Conservation (phyloP, 2,113 vertebrate species). For the Pelobates fuscus region DNA sequence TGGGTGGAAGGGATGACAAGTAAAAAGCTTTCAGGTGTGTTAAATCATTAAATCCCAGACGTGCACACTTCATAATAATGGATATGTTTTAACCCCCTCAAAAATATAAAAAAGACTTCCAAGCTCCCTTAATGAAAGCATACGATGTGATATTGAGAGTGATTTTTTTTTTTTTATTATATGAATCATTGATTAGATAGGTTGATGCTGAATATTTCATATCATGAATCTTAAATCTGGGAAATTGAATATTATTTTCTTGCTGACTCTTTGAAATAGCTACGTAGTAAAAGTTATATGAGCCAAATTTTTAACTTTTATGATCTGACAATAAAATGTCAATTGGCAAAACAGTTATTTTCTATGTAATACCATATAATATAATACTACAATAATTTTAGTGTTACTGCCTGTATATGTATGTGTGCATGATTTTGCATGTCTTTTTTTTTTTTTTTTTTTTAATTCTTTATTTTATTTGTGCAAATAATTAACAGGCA, state of each 20-base stretch:
- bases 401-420: too few relatives aligned
- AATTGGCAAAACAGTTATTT: neutral
- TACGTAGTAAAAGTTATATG: neutral
- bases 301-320: too few relatives aligned
- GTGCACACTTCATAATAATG: neutral
- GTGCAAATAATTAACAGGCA: too few relatives aligned
- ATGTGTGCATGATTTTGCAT: too few relatives aligned
- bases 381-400: too few relatives aligned
- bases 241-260: slow-evolving; percentile 1
- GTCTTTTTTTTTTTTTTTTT: too few relatives aligned
- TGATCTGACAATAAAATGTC: neutral
- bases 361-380: neutral
- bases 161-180: neutral
- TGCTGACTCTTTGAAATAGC: neutral
- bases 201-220: slow-evolving; percentile 17
- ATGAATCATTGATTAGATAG: slow-evolving; percentile 6
- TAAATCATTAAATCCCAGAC: slow-evolving; percentile 9
- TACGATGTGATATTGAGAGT: neutral
- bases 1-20: slow-evolving; percentile 20
- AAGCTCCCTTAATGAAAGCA: neutral
- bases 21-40: slow-evolving; percentile 31
- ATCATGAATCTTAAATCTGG: neutral
- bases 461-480: too few relatives aligned
- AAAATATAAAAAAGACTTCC: neutral
- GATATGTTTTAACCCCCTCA: neutral